These are phyloP conservation scores for Pipistrellus pipistrellus DNA, from an alignment of 2,797 vertebrate genomes.

Conservation along the genomic window DNA sequence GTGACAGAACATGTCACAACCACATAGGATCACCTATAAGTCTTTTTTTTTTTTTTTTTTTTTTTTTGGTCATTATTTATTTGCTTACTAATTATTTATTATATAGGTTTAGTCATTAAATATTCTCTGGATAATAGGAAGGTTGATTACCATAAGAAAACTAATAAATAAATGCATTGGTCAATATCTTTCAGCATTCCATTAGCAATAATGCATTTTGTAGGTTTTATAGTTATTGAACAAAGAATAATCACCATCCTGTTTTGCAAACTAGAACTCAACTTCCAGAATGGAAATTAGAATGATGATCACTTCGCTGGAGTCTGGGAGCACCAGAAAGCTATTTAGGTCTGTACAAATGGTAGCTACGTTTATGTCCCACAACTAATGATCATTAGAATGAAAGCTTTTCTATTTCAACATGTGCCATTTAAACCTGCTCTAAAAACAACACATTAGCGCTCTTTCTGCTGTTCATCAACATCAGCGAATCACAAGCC, in stretches of 20 bases:
- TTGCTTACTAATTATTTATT: constrained; percentile 65
- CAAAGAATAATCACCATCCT: background rate
- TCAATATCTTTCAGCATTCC: constrained; percentile 33
- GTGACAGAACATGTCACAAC: background rate
- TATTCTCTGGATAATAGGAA: constrained; percentile 7
- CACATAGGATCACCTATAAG: background rate
- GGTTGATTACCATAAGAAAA: constrained; percentile 30
- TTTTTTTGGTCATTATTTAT: constrained; percentile 13
- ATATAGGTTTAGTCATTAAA: constrained; percentile 12
- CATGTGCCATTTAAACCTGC: constrained; percentile 22
- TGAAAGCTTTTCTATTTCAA: constrained; percentile 7
- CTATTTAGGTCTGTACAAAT: constrained; percentile 42
- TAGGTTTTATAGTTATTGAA: constrained; percentile 50
- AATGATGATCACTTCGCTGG: background rate
- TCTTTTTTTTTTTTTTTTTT: constrained; percentile 55
- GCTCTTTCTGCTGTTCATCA: constrained; percentile 52
- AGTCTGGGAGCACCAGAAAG: background rate
- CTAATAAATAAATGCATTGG: constrained; percentile 61
- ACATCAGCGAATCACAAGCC: constrained; percentile 32
- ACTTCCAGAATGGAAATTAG: constrained; percentile 19
- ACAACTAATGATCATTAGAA: constrained; percentile 58
- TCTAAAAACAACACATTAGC: constrained; percentile 37
- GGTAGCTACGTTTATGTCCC: constrained; percentile 66
- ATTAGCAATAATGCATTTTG: background rate
- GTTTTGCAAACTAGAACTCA: background rate